These are phyloP conservation scores for Pseudococcus viburni DNA, from an alignment of 2,888 invertebrate species.

Conservation along the genomic window DNA sequence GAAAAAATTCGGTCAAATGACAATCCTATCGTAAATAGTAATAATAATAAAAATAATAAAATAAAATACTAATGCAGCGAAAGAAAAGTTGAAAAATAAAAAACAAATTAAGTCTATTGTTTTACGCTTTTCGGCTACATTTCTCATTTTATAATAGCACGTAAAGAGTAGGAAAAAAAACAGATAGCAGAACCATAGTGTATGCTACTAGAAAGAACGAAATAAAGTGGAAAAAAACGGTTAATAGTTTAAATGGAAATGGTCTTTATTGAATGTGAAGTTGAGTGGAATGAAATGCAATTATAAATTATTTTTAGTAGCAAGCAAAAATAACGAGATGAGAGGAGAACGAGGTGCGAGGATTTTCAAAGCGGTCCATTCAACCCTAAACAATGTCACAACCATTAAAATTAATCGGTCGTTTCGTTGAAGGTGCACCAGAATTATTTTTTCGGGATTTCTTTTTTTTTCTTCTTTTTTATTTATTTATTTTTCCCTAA, in stretches of 20 bases:
- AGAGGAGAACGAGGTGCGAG: slow-evolving; percentile 47
- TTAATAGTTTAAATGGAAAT: slow-evolving; percentile 49
- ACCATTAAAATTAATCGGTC: slow-evolving; percentile 49
- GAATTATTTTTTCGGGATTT: slow-evolving; percentile 32
- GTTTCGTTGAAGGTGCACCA: slow-evolving; percentile 41
- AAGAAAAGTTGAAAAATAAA: slow-evolving; percentile 47
- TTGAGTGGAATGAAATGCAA: slow-evolving; percentile 49
- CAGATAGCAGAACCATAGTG: slow-evolving; percentile 43
- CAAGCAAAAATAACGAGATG: slow-evolving; percentile 44
- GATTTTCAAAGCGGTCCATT: slow-evolving; percentile 44
- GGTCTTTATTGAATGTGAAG: slow-evolving; percentile 49
- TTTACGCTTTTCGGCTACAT: slow-evolving; percentile 49
- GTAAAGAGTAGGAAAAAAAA: slow-evolving; percentile 25
- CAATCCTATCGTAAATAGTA: neutral
- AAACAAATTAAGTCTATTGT: slow-evolving; percentile 49
- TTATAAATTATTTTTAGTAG: slow-evolving; percentile 49
- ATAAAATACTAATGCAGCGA: slow-evolving; percentile 33
- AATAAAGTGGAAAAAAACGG: slow-evolving; percentile 44
- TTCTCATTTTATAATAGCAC: slow-evolving; percentile 37
- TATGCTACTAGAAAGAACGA: slow-evolving; percentile 30
- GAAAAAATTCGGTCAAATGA: neutral
- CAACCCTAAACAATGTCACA: slow-evolving; percentile 49
- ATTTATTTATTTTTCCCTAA: slow-evolving; percentile 35
- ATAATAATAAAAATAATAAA: slow-evolving; percentile 38
- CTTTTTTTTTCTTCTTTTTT: slow-evolving; percentile 2